Conservation (phyloP, 2,113 vertebrate genomes). For the Cricetomys ansorgei region DNA sequence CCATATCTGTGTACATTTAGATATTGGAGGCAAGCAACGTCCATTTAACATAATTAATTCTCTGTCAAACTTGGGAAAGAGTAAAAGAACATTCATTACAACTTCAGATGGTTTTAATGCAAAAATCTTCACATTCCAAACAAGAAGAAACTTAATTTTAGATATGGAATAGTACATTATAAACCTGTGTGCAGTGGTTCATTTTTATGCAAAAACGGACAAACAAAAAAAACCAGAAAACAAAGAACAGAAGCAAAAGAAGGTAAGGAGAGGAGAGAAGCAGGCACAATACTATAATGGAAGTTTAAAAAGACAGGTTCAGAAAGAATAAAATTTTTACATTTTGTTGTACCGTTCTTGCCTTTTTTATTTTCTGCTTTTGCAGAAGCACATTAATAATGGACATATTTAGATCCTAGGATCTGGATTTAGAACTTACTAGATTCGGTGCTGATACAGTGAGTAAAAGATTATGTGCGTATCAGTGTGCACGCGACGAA, state of each 20-base stretch:
- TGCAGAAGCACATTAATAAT: not conserved
- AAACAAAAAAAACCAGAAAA: not conserved
- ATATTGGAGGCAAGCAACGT: conserved; percentile 15
- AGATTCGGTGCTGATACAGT: not conserved
- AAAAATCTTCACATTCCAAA: not conserved
- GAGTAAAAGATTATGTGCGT: not conserved
- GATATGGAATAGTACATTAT: not conserved
- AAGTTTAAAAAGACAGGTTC: not conserved
- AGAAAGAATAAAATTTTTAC: not conserved
- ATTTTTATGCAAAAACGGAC: not conserved
- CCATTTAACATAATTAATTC: conserved; percentile 6
- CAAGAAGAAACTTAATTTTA: not conserved
- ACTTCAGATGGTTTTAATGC: not conserved
- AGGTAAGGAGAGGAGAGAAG: not conserved
- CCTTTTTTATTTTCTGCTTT: not conserved
- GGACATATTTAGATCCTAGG: conserved; percentile 28
- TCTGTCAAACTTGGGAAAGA: conserved; percentile 45
- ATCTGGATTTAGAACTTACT: not conserved
- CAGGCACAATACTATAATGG: not conserved
- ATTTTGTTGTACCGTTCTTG: conserved; percentile 10
- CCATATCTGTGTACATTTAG: not conserved
- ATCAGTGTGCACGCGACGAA: not conserved
- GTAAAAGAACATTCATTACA: not conserved
- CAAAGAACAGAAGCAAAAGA: not conserved
- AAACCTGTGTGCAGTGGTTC: not conserved